Base-by-base conservation (phyloP, 2,888 invertebrate species). In the Amiota communis region DNA sequence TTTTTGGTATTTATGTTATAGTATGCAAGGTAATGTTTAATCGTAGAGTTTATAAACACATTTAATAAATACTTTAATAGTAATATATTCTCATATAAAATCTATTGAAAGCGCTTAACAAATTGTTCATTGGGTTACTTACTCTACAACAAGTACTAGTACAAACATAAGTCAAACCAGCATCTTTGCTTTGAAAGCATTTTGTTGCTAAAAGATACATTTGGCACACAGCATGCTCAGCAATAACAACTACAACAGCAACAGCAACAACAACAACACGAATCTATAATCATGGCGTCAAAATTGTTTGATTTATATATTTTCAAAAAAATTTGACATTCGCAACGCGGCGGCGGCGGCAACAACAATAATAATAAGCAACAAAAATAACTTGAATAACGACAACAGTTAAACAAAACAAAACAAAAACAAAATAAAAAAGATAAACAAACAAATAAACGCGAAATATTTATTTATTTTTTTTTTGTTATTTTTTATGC, bases 231-330 rank as follows among this genome's bases (percentile, higher is more conserved):
- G 67, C 67, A 67, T 49, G 67, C 36, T 36, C 36, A 36, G 23
- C 23, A 23, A 23, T 23, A 23, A 23, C 23, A n/a, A n/a, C 23
- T 2, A 23, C 23, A 36, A 51, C 49, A 49, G 17, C 51, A 23
- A 61, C 20, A 15, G 12, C 36, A 12, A 11, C 3, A 61, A 61
- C 61, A 63, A 63, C 36, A 23, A 63, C 53, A 63, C 70, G 65
- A 74, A 75, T 76, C 77, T 76, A 78, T 78, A 78, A 80, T 79
- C 79, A 77, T 74, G 75, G 75, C 80, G 80, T 81, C 81, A 80
- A 80, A 79, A 79, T 65, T 77, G 67, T 78, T 77, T 81, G 81
- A 81, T 81, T 81, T 81, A 81, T 81, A 79, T 80, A 75, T 74
- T 74, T 70, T 72, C 63, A 48, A 74, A 71, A 75, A 67, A 67